Evolutionary conservation across 1,140 invertebrate genomes (phyloP), one percentile per base, ranked within the genome.

Genomic region (Cecropterus lyciades): DNA sequence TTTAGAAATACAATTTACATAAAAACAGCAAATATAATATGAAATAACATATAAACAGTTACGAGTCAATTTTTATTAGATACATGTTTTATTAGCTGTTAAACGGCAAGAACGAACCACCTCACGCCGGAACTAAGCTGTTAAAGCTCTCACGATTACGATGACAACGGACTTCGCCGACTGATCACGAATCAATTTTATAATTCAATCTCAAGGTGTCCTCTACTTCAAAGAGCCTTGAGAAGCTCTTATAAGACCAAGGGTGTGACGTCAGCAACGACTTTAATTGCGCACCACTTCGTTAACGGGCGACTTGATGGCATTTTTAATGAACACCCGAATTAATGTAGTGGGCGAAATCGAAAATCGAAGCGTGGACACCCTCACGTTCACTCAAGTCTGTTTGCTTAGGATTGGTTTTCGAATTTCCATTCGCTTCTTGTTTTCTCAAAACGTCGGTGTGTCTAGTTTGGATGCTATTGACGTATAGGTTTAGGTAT

Each of bases 311-410:
- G 83, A 81, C 86, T 87, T 89, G 89, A 90, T 92, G 85, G 89
- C 86, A 92, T 92, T 90, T 92, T 90, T 92, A 92, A 92, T 92
- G 89, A 92, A 90, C 86, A 84, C 84, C 84, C 87, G 89, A 92
- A 86, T 92, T 92, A 92, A 92, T 92, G 89, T 92, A 92, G 87
- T 92, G 87, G 86, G 82, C 42, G 79, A 87, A 88, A 90, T 90
- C 84, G 85, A 85, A 85, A 83, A 88, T 87, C 83, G 87, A 89
- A 91, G 87, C 82, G 81, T 84, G 87, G 82, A 84, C 82, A 82
- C 84, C 77, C 85, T 81, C 53, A 63, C 51, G 68, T 42, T 63
- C 70, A 73, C 70, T 53, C 70, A 80, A 80, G 78, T 73, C 65
- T 88, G 86, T 92, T 92, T 89, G 74, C 75, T 90, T 90, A 92